Evolutionary conservation across 64 coral and sea anemone genomes (phyloP), one percentile per base, ranked within the genome.

Genomic region (Dendronephthya gigantea): DNA sequence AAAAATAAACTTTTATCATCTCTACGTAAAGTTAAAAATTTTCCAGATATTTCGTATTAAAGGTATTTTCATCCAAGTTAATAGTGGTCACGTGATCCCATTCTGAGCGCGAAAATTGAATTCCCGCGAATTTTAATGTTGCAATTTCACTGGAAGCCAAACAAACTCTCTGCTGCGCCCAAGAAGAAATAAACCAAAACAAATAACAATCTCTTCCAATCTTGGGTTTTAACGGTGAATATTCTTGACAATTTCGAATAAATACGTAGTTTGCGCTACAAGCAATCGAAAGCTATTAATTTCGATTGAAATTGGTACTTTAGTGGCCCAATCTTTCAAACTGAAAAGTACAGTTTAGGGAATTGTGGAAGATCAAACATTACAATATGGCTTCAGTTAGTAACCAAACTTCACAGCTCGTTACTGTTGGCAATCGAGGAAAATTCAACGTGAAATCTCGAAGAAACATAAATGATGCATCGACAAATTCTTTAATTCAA

Each of bases 61-160:
- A n/a, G n/a, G n/a, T n/a, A n/a, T n/a, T n/a, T n/a, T n/a, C n/a
- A n/a, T n/a, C n/a, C n/a, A n/a, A n/a, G n/a, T n/a, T n/a, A n/a
- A n/a, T n/a, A n/a, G n/a, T n/a, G 30, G 58, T 36, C 72, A 79
- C 72, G 32, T 79, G 72, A 79, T 29, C 72, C 0, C 13, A 9
- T 9, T 15, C 1, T 9, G 72, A n/a, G 72, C 72, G 72, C 72
- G 72, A 79, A 34, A 79, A 79, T 79, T 79, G 28, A 79, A 79
- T 79, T 79, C 72, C 72, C 72, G 72, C 72, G 72, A 79, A 79
- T 79, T 33, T 79, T 79, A 79, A 79, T 79, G 72, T 79, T 36
- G 72, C 72, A 79, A 79, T 79, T 76, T 79, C 12, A 23, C 19
- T 62, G 55, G 12, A 11, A 62, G 25, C 55, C 6, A n/a, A 62